Conservation (phyloP, 2,113 vertebrate genomes). For the Synodontis membranacea region DNA sequence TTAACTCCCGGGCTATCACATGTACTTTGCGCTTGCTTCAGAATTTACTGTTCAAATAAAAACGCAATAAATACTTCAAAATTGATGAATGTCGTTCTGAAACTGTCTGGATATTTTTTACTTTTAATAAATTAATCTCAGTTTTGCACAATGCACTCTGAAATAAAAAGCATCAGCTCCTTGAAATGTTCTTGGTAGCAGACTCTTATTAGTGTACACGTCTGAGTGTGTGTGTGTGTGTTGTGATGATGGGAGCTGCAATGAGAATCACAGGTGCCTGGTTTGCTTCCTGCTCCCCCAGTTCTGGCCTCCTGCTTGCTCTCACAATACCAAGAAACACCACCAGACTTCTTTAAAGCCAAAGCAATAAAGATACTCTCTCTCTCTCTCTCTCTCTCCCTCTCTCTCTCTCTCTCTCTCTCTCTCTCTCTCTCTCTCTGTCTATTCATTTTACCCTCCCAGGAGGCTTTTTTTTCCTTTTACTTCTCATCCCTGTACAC, state of each 20-base stretch:
- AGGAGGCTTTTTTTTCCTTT: neutral
- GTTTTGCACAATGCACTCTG: neutral
- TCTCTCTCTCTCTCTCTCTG: constrained; percentile 18
- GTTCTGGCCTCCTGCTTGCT: constrained; percentile 66
- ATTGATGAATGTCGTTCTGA: neutral
- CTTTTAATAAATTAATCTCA: neutral
- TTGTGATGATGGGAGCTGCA: constrained; percentile 56
- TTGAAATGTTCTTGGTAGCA: neutral
- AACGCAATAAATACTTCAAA: too few species aligned
- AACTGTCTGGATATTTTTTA: neutral
- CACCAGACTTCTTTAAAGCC: constrained; percentile 57
- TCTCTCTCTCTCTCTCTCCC: neutral
- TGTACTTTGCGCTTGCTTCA: neutral
- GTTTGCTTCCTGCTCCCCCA: constrained; percentile 68
- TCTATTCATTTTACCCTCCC: neutral
- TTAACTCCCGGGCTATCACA: neutral
- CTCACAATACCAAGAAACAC: constrained; percentile 55
- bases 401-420: neutral
- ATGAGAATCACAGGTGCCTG: constrained; percentile 77
- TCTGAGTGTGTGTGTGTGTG: neutral
- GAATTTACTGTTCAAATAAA: neutral
- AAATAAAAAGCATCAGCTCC: neutral
- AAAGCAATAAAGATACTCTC: constrained; percentile 45
- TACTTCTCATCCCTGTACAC: neutral
- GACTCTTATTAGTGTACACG: neutral